phyloP scores from a whole-genome alignment of 2,797 vertebrate species.

The Gymnoscopelus braueri region DNA sequence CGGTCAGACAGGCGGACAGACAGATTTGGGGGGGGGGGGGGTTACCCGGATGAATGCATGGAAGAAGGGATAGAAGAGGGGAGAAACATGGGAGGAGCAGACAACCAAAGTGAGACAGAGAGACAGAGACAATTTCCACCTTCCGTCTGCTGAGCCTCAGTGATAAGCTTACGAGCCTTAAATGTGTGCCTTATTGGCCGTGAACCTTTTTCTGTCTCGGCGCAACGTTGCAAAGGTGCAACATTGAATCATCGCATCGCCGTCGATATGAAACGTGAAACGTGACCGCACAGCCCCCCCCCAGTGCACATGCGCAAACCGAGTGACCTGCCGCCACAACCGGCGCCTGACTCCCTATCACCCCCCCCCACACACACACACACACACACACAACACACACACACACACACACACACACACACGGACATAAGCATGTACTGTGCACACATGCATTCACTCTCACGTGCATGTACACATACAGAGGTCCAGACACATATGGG shows the following conservation, averaged over 20 bases:
- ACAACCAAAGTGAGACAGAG: constrained; percentile 25
- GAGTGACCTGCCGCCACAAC: constrained; percentile 48
- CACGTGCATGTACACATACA: constrained; percentile 6
- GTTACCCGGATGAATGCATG: constrained; percentile 70
- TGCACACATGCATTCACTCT: constrained; percentile 29
- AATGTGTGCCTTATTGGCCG: background rate
- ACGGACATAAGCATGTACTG: constrained; percentile 18
- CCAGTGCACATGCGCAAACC: constrained; percentile 54
- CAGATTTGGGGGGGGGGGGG: constrained; percentile 36
- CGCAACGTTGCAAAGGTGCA: constrained; percentile 22
- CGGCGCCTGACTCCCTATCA: constrained; percentile 66
- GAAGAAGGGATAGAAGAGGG: constrained; percentile 55
- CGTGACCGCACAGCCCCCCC: constrained; percentile 43
- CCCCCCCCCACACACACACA: constrained; percentile 49
- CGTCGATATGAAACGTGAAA: constrained; percentile 51
- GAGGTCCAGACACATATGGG: constrained; percentile 52
- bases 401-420: constrained; percentile 27
- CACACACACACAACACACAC: constrained; percentile 34
- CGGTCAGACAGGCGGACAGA: constrained; percentile 45
- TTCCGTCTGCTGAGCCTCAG: constrained; percentile 2
- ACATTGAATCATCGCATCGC: constrained; percentile 22
- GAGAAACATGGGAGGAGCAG: constrained; percentile 56
- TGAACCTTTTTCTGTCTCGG: constrained; percentile 12
- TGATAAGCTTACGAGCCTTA: background rate
- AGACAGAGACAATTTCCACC: constrained; percentile 31